Conservation (phyloP, 2,797 vertebrate genomes). For the Cephalopachus bancanus region DNA sequence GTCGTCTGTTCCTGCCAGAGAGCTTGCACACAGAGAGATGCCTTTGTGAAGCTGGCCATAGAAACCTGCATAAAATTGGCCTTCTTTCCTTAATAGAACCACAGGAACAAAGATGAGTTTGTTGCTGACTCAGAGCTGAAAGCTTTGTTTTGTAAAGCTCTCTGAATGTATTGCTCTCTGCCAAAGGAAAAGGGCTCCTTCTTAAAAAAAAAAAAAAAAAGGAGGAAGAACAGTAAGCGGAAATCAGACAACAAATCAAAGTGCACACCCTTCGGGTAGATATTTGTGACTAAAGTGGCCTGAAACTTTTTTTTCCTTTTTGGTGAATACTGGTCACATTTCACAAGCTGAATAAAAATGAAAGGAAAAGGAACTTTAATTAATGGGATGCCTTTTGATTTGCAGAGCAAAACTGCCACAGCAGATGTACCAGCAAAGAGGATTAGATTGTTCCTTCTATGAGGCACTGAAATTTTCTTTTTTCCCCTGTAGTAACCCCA, state of each 20-base stretch:
- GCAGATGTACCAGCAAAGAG: conserved; percentile 95
- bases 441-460: conserved; percentile 95
- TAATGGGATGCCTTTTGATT: conserved; percentile 95
- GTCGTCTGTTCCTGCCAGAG: conserved; percentile 88
- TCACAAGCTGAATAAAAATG: conserved; percentile 93
- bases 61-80: conserved; percentile 93
- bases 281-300: conserved; percentile 87
- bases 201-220: conserved; percentile 44
- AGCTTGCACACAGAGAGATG: conserved; percentile 91
- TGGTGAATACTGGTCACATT: conserved; percentile 91
- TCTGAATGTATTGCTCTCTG: conserved; percentile 90
- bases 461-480: conserved; percentile 91
- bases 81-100: conserved; percentile 92
- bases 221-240: conserved; percentile 83
- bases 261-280: conserved; percentile 84
- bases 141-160: conserved; percentile 92
- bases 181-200: conserved; percentile 88
- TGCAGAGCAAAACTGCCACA: conserved; percentile 92
- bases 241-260: conserved; percentile 89
- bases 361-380: conserved; percentile 93
- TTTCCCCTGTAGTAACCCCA: conserved; percentile 91
- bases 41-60: conserved; percentile 90
- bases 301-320: conserved; percentile 76
- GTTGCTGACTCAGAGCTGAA: conserved; percentile 92
- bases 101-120: conserved; percentile 93